Base-by-base conservation (phyloP, 2,113 vertebrate species). In the Thermophis baileyi region DNA sequence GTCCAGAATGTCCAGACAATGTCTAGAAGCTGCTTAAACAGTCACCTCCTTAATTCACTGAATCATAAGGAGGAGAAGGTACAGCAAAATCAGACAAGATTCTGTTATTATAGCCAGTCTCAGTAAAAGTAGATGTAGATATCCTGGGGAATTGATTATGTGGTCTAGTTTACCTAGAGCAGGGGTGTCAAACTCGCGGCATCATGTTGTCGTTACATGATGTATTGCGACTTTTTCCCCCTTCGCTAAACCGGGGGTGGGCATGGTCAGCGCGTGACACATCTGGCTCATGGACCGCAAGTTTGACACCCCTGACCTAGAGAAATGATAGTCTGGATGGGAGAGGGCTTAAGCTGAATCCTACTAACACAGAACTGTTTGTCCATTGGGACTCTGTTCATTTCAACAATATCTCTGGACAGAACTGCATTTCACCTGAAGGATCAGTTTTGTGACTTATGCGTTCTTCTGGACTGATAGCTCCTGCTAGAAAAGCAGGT, bases 161-260 rank as follows among this genome's bases (percentile, higher is more conserved):
- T 69, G 30, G 4, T 69, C 30, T 35, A 16, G 30, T 69, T n/a
- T 69, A 35, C 27, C 30, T 35, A 54, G 53, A 54, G 14, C 53
- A 53, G 53, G 18, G 53, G 53, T 54, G 18, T 54, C 53, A 54
- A 54, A 54, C 53, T 54, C 53, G 1, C 1, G 4, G 4, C 5
- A 4, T 20, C 53, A 54, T 1, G 14, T 18, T 5, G 3, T 1
- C 4, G 4, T 54, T 5, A 54, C 0, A 0, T 54, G 53, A 54
- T 1, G 5, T 54, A 54, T 54, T 1, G 0, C 1, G 6, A 24
- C 22, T 55, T 55, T 24, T 24, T 24, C 0, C 1, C 22, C 22
- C 54, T 55, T 55, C 2, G 6, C 1, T 55, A 55, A 55, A 55
- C 54, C 6, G 2, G 54, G 54, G 1, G 0, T 55, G 22, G 22